Evolutionary conservation across 2,888 invertebrate species (phyloP).

Genomic region (Erebia palarica): DNA sequence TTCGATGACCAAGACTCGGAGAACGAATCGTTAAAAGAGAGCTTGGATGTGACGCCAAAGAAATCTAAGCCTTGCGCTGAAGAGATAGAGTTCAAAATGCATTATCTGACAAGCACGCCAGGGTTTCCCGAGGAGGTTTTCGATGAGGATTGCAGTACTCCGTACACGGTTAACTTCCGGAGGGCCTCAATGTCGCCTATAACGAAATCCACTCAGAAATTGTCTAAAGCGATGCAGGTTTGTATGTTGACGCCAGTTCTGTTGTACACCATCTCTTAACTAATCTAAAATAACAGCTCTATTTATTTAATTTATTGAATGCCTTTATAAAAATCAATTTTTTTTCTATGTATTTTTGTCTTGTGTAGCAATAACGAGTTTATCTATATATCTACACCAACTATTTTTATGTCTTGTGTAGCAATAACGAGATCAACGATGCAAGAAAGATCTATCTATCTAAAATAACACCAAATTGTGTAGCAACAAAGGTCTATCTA

Average conservation of each 20-base stretch:
- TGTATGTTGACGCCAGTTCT: slow-evolving; percentile 46
- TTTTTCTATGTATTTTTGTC: no score
- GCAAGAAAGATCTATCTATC: no score
- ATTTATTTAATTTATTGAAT: no score
- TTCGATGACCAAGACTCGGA: slow-evolving; percentile 69
- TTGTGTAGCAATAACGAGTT: no score
- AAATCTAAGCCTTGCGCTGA: slow-evolving; percentile 47
- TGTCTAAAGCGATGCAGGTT: slow-evolving; percentile 96
- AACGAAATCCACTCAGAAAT: slow-evolving; percentile 92
- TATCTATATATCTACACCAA: no score
- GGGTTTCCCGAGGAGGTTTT: slow-evolving; percentile 60
- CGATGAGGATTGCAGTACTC: slow-evolving; percentile 66
- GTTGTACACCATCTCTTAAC: background rate
- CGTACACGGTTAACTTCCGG: slow-evolving; percentile 74
- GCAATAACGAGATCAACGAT: no score
- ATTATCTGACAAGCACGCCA: slow-evolving; percentile 76
- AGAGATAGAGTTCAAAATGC: slow-evolving; percentile 54
- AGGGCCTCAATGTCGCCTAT: slow-evolving; percentile 94
- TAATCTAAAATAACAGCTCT: background rate
- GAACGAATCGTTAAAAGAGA: slow-evolving; percentile 52
- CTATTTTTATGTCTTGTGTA: no score
- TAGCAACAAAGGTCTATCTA: no score
- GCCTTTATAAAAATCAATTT: no score
- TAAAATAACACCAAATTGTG: no score
- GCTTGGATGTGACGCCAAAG: slow-evolving; percentile 57